Evolutionary conservation across 2,797 vertebrate genomes (phyloP).

Genomic region (Apogon hyalosoma): DNA sequence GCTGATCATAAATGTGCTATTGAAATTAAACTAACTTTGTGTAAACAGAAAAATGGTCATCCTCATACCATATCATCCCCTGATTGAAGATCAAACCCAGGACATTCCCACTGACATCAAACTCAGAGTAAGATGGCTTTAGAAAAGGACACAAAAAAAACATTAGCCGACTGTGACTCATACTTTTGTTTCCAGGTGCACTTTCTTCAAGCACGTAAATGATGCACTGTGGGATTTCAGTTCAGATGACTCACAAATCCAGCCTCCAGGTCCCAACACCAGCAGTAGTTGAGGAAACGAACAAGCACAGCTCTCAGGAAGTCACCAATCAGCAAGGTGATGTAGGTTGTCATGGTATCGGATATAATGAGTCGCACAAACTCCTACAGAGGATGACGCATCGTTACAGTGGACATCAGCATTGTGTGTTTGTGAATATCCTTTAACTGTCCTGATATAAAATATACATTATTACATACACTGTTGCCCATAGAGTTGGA

Average conservation of each 20-base stretch:
- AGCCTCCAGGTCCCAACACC: slow-evolving; percentile 99
- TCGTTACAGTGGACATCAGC: no score
- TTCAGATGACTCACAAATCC: slow-evolving; percentile 89
- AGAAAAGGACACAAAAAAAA: slow-evolving; percentile 8
- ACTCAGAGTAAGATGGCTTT: slow-evolving; percentile 96
- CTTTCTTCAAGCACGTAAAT: no score
- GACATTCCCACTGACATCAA: slow-evolving; percentile 98
- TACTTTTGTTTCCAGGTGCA: no score
- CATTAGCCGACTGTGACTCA: no score
- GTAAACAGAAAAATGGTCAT: no score
- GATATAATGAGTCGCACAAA: slow-evolving; percentile 96
- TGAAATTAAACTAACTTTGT: no score
- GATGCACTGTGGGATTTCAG: no score
- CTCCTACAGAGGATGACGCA: slow-evolving; percentile 82
- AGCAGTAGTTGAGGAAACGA: slow-evolving; percentile 97
- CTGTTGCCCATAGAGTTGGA: no score
- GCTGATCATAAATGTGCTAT: no score
- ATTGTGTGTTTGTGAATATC: no score
- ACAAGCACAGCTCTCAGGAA: slow-evolving; percentile 96
- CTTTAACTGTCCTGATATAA: no score
- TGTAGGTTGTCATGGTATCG: slow-evolving; percentile 92
- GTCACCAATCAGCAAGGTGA: slow-evolving; percentile 97
- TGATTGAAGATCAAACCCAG: slow-evolving; percentile 98
- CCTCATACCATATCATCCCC: slow-evolving; percentile 96
- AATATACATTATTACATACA: no score